A percentile compares a stretch with the other conserved stretches of the same genome.
Conservation (phyloP, 2,113 vertebrate genomes). For the Micronycteris hirsuta region DNA sequence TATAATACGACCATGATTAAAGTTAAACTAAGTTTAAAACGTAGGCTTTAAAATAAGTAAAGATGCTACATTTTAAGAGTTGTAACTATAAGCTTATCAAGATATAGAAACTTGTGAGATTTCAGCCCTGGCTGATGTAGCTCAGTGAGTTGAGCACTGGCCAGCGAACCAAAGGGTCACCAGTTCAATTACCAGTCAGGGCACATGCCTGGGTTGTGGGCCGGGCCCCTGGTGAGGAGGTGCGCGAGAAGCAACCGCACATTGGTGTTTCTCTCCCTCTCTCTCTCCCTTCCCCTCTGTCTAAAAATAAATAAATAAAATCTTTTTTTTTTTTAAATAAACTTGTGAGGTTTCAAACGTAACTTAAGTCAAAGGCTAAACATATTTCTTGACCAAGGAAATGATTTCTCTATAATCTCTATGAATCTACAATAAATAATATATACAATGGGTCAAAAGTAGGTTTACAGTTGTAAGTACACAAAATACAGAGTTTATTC, state of each 20-base stretch:
- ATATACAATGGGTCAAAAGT: not conserved
- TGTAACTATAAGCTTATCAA: not conserved
- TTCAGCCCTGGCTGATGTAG: too few species aligned
- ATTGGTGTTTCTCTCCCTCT: too few species aligned
- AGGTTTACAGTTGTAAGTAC: not conserved
- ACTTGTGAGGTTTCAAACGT: not conserved
- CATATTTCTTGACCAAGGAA: not conserved
- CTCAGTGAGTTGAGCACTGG: too few species aligned
- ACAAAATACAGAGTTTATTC: not conserved
- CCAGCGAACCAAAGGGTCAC: too few species aligned
- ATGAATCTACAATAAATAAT: not conserved
- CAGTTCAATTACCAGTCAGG: too few species aligned
- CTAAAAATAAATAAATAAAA: too few species aligned
- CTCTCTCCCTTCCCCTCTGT: too few species aligned
- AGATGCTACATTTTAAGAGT: constrained; percentile 29
- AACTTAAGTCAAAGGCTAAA: not conserved
- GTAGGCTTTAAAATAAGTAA: constrained; percentile 7
- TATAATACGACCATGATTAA: not conserved
- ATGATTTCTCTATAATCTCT: not conserved
- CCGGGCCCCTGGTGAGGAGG: too few species aligned
- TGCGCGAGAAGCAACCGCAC: too few species aligned
- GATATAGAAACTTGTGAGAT: not conserved
- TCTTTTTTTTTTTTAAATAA: too few species aligned
- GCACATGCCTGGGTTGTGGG: too few species aligned
- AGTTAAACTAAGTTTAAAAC: not conserved